Conservation (phyloP, 2,797 vertebrate species). For the Euphonia xanthogaster region DNA sequence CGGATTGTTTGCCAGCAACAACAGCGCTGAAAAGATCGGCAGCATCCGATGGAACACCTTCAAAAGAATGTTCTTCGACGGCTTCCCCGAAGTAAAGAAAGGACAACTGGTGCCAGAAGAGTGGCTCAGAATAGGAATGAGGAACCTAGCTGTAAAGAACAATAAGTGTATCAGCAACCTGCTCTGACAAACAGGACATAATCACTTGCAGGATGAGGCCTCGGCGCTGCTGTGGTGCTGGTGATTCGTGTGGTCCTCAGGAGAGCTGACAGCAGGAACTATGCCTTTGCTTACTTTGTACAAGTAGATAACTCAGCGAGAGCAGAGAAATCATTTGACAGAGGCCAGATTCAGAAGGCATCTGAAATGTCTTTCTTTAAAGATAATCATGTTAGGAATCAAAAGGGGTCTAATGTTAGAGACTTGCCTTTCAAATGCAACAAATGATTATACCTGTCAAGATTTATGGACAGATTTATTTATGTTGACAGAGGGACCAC, state of each 20-base stretch:
- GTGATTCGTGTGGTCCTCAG: slow-evolving; percentile 50
- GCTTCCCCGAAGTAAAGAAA: slow-evolving; percentile 41
- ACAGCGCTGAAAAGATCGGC: not conserved
- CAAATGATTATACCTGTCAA: slow-evolving; percentile 80
- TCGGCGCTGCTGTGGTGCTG: not conserved
- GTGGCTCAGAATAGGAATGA: slow-evolving; percentile 1
- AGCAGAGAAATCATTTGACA: slow-evolving; percentile 73
- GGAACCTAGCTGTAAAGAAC: slow-evolving; percentile 17
- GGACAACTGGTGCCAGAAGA: slow-evolving; percentile 22
- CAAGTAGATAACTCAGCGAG: slow-evolving; percentile 72
- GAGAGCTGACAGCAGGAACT: slow-evolving; percentile 67
- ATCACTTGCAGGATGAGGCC: not conserved
- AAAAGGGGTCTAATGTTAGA: slow-evolving; percentile 76
- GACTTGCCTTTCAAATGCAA: slow-evolving; percentile 79
- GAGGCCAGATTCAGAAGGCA: slow-evolving; percentile 76
- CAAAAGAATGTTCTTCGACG: slow-evolving; percentile 17
- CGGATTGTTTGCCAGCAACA: not conserved
- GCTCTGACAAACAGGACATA: slow-evolving; percentile 23
- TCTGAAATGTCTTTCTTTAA: slow-evolving; percentile 73
- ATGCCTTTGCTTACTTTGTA: slow-evolving; percentile 63
- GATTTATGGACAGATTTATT: slow-evolving; percentile 82
- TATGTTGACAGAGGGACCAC: slow-evolving; percentile 78
- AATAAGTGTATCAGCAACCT: not conserved
- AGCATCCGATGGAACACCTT: slow-evolving; percentile 36
- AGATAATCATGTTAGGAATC: slow-evolving; percentile 79